Conservation (phyloP, 2,888 invertebrate species). For the Bhutanitis thaidina region DNA sequence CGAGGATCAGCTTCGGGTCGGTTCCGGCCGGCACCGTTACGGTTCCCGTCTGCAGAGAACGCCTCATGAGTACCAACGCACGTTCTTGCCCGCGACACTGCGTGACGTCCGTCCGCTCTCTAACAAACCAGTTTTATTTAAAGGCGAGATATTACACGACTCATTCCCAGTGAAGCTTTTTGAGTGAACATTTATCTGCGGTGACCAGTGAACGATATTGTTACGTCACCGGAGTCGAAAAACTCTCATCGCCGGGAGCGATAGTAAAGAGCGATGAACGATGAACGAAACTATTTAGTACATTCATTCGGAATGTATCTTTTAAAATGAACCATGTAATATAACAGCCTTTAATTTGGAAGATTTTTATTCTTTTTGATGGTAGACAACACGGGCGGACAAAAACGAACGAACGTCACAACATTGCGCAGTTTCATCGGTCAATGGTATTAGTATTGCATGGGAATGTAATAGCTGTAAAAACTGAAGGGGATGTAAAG, state of each 20-base stretch:
- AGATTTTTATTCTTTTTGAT: background rate
- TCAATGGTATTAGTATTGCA: conserved; percentile 12
- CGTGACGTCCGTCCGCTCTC: conserved; percentile 64
- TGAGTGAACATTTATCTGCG: too few species aligned
- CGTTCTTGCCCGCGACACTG: conserved; percentile 63
- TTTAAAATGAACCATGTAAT: too few species aligned
- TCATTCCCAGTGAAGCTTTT: too few species aligned
- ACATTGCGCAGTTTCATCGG: conserved; percentile 46
- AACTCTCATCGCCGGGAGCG: too few species aligned
- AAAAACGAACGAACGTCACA: conserved; percentile 67
- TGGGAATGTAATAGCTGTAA: conserved; percentile 15
- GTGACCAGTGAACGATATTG: too few species aligned
- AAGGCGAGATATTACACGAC: too few species aligned
- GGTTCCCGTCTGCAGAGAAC: conserved; percentile 69
- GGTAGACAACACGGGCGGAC: conserved; percentile 65
- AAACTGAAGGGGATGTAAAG: background rate
- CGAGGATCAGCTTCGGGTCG: conserved; percentile 76
- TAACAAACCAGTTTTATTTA: conserved; percentile 6
- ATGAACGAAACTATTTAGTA: too few species aligned
- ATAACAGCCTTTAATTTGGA: background rate
- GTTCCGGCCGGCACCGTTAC: conserved; percentile 77
- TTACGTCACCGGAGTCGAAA: too few species aligned
- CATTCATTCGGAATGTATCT: too few species aligned
- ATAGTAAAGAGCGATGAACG: too few species aligned
- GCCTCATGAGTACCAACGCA: conserved; percentile 71